These are phyloP conservation scores for Rhinophrynus dorsalis DNA, from an alignment of 2,797 vertebrate genomes.

Conservation along the genomic window DNA sequence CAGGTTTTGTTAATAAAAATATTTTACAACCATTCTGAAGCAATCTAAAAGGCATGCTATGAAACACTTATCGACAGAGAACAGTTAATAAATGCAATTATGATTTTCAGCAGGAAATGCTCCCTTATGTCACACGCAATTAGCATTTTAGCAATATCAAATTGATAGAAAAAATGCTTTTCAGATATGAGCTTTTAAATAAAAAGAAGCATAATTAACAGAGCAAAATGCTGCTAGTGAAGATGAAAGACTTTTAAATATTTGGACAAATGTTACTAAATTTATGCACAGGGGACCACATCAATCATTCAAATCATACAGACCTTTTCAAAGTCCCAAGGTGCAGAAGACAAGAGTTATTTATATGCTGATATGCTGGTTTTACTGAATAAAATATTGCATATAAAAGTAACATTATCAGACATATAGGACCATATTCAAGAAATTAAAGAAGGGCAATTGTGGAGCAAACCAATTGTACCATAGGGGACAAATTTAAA, in stretches of 20 bases:
- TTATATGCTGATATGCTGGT: too few species aligned
- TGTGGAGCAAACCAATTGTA: too few species aligned
- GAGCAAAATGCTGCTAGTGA: conserved; percentile 44
- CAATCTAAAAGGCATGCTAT: conserved; percentile 49
- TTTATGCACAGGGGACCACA: background rate
- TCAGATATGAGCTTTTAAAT: conserved; percentile 51
- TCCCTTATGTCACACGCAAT: conserved; percentile 62
- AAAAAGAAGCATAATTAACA: conserved; percentile 52
- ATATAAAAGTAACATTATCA: too few species aligned
- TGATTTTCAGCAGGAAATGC: conserved; percentile 57
- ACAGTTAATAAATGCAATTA: conserved; percentile 61
- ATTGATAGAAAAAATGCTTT: conserved; percentile 58
- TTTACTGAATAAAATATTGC: too few species aligned
- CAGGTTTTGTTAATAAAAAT: background rate
- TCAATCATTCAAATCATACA: background rate
- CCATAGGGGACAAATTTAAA: too few species aligned
- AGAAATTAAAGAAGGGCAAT: too few species aligned
- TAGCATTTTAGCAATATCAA: conserved; percentile 58
- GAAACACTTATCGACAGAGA: conserved; percentile 56
- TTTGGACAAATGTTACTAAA: conserved; percentile 1
- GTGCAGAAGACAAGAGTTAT: too few species aligned
- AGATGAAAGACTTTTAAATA: conserved; percentile 45
- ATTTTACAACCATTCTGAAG: conserved; percentile 14
- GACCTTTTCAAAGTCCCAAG: background rate
- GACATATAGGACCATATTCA: too few species aligned